Evolutionary conservation across 2,113 vertebrate species (phyloP).

Genomic region (Ondatra zibethicus): DNA sequence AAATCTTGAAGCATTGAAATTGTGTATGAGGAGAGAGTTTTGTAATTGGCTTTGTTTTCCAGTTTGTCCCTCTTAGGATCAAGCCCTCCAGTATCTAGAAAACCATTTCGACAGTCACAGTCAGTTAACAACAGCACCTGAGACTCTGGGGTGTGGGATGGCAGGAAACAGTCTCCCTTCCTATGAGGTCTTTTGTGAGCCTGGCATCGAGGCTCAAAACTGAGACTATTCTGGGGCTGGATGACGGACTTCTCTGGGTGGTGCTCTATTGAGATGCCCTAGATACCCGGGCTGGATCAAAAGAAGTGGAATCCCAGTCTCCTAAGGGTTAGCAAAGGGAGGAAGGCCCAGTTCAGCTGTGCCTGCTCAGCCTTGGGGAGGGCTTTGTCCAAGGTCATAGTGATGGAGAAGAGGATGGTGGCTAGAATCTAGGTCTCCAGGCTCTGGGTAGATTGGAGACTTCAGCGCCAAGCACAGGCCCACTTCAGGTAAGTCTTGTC

Average conservation of each 20-base stretch:
- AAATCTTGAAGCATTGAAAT: not conserved
- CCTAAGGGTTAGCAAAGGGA: fast-evolving
- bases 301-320: not conserved
- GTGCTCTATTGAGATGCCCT: not conserved
- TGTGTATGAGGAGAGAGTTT: not conserved
- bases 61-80: not conserved
- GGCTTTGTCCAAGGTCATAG: not conserved
- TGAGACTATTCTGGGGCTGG: not conserved
- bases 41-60: not conserved
- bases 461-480: fast-evolving
- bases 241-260: not conserved
- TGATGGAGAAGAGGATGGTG: not conserved
- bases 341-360: not conserved
- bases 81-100: not conserved
- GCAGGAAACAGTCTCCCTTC: not conserved
- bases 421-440: not conserved
- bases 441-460: not conserved
- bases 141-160: not conserved
- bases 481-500: not conserved
- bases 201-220: not conserved
- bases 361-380: not conserved
- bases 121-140: fast-evolving
- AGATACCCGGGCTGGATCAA: not conserved
- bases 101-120: not conserved
- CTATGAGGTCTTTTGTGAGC: not conserved